Percentiles rank a stretch among this genome's conserved stretches.
These are phyloP conservation scores for Linurgus olivaceus DNA, from an alignment of 2,797 vertebrate species.

Conservation along the genomic window DNA sequence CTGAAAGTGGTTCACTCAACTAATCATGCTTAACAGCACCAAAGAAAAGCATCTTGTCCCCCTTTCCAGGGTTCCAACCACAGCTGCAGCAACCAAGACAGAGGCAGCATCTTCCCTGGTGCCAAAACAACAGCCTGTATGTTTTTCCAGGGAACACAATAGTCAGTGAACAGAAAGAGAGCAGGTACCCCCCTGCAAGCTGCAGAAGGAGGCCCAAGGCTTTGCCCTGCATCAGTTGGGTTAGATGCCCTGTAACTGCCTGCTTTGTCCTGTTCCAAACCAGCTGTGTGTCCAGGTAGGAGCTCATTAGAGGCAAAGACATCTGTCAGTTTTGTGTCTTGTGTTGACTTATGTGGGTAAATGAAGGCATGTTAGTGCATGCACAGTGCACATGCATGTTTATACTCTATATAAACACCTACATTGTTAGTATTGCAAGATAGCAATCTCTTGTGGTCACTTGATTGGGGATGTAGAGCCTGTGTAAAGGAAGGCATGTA, in stretches of 20 bases:
- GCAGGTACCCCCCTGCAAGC: neutral
- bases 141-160: neutral
- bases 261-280: neutral
- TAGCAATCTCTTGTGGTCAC: neutral
- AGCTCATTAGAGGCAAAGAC: neutral
- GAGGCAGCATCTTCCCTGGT: neutral
- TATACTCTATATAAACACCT: neutral
- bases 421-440: neutral
- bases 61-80: neutral
- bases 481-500: neutral
- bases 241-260: neutral
- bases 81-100: neutral
- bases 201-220: neutral
- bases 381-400: neutral
- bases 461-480: neutral
- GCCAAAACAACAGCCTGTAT: neutral
- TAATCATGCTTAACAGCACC: neutral
- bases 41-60: neutral
- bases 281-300: neutral
- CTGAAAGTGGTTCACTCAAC: neutral
- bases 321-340: neutral
- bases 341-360: neutral
- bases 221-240: fast-evolving
- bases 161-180: neutral
- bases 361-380: neutral